phyloP scores from a whole-genome alignment of 2,113 vertebrate species.

The Lagenorhynchus albirostris region DNA sequence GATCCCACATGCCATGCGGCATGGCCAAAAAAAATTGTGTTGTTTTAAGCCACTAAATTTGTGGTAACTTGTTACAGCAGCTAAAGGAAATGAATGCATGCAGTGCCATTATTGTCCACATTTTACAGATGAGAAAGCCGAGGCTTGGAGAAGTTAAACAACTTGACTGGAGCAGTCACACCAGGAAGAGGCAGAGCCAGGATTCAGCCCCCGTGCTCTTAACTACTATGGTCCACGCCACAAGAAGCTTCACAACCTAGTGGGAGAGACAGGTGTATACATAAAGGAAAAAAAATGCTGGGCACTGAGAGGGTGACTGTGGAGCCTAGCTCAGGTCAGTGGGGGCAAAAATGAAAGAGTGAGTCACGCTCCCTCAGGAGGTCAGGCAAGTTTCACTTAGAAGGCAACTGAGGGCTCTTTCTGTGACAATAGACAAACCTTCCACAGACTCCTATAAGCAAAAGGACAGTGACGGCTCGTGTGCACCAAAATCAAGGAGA shows the following conservation, averaged over 20 bases:
- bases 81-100: not conserved
- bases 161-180: accelerated
- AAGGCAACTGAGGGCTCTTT: not conserved
- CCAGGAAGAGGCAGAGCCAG: not conserved
- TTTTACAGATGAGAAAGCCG: not conserved
- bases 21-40: too few relatives aligned
- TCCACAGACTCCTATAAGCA: too few relatives aligned
- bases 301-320: too few relatives aligned
- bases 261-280: not conserved
- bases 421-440: not conserved
- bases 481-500: not conserved
- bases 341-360: not conserved
- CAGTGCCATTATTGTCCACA: too few relatives aligned
- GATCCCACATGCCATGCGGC: too few relatives aligned
- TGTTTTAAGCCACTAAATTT: not conserved
- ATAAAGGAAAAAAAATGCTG: not conserved
- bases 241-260: not conserved
- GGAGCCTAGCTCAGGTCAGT: not conserved
- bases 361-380: too few relatives aligned
- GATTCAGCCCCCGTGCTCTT: not conserved
- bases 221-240: not conserved
- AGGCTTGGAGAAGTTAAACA: not conserved
- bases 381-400: not conserved
- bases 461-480: accelerated
- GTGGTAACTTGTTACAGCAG: too few relatives aligned